Conservation (phyloP, 2,888 invertebrate genomes). For the Sminthurides aquaticus region DNA sequence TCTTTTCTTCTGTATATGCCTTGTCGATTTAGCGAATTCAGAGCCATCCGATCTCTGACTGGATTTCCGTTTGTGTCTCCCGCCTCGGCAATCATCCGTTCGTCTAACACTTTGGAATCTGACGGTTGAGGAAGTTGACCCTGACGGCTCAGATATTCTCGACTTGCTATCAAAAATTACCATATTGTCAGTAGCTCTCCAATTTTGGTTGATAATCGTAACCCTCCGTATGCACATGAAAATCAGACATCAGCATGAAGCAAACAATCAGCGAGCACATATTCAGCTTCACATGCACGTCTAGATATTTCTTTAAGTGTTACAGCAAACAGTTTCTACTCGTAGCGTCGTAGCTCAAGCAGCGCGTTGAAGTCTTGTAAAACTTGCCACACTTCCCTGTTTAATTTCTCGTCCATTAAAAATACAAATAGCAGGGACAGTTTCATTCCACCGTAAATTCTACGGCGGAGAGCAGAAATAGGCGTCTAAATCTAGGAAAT, state of each 20-base stretch:
- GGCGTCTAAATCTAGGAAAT: no score
- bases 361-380: neutral
- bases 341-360: neutral
- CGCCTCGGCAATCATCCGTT: slow-evolving; percentile 11
- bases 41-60: slow-evolving; percentile 18
- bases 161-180: slow-evolving; percentile 33
- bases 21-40: slow-evolving; percentile 30
- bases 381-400: no score
- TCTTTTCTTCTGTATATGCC: slow-evolving; percentile 33
- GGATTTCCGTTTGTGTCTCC: slow-evolving; percentile 12
- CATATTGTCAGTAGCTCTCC: slow-evolving; percentile 8
- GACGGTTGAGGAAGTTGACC: slow-evolving; percentile 29
- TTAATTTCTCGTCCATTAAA: no score
- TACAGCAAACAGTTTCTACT: neutral
- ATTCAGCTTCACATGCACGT: no score
- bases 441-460: no score
- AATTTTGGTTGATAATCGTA: neutral
- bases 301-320: neutral
- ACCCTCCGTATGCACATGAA: no score
- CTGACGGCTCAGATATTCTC: slow-evolving; percentile 29
- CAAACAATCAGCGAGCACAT: no score
- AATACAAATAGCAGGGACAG: no score
- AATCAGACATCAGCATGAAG: no score
- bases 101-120: slow-evolving; percentile 26
- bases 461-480: no score